Evolutionary conservation across 2,888 invertebrate species (phyloP).

Genomic region (Endomychus coccineus): DNA sequence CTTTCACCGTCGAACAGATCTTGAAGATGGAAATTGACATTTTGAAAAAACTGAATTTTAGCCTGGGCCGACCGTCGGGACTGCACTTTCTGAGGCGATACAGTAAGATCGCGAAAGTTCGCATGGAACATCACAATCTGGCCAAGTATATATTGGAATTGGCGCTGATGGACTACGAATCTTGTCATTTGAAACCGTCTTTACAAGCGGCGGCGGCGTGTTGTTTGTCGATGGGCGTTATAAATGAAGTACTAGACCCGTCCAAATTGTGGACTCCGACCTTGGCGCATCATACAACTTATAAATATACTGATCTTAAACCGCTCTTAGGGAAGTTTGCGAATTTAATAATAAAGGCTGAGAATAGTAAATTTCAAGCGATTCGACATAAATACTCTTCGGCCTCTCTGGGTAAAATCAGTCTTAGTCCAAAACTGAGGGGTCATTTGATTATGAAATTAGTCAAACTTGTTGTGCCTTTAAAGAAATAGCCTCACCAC

Average conservation of each 20-base stretch:
- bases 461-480: constrained; percentile 10
- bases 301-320: constrained; percentile 59
- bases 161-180: constrained; percentile 69
- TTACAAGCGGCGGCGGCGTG: constrained; percentile 74
- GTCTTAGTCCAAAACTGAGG: constrained; percentile 56
- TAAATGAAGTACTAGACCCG: constrained; percentile 46
- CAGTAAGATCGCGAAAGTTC: constrained; percentile 54
- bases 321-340: constrained; percentile 65
- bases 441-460: constrained; percentile 38
- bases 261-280: constrained; percentile 64
- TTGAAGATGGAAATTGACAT: constrained; percentile 77
- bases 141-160: constrained; percentile 91
- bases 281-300: constrained; percentile 68
- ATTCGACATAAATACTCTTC: constrained; percentile 61
- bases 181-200: constrained; percentile 75
- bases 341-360: constrained; percentile 58
- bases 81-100: constrained; percentile 82
- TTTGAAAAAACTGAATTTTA: constrained; percentile 66
- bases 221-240: constrained; percentile 57
- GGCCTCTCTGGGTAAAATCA: constrained; percentile 56
- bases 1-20: constrained; percentile 72
- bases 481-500: constrained; percentile 1
- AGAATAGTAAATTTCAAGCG: constrained; percentile 62
- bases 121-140: constrained; percentile 41
- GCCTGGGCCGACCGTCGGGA: constrained; percentile 78